Base-by-base conservation (phyloP, 1,140 invertebrate species). In the Galleria mellonella region DNA sequence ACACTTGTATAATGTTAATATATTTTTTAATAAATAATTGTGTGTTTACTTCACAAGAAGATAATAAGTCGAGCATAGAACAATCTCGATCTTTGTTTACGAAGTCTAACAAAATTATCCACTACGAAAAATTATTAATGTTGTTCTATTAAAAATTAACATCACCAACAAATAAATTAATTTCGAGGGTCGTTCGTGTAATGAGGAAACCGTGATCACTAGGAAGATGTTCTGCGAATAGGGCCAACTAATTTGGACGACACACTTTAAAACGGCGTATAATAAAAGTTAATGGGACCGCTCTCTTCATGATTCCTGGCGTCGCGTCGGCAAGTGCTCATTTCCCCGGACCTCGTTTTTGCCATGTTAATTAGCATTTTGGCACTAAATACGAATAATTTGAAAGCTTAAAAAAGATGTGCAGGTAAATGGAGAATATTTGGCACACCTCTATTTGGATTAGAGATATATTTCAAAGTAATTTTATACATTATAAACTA, bases 261-360 rank as follows among this genome's bases (percentile, higher is more conserved):
- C 69, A 67, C 62, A 64, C 60, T 75, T 70, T 72, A 72, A 72
- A 72, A 72, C 60, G 57, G 57, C 56, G 61, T 56, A 71, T 75
- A 78, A 78, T 78, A 78, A 78, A 78, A 74, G 74, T 71, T 71
- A 75, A 78, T 72, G 70, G 72, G 44, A 68, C 70, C 70, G 62
- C 70, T 62, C 69, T 71, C 54, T 66, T 71, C 67, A 65, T 69
- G 72, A 73, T 66, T 78, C 67, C 67, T 75, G 72, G 73, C 73
- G 62, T 41, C 54, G 59, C 17, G 17, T 23, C 17, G 17, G 49
- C 57, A 56, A 40, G 43, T 60, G 57, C 67, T 72, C 74, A 72
- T 75, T 77, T 73, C 51, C 62, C 62, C 55, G 55, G 37, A 49
- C 56, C 51, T 47, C 67, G 63, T 73, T 72, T 49, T 64, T 47